Conservation (phyloP, 2,113 vertebrate genomes). For the Poeciliopsis retropinna region DNA sequence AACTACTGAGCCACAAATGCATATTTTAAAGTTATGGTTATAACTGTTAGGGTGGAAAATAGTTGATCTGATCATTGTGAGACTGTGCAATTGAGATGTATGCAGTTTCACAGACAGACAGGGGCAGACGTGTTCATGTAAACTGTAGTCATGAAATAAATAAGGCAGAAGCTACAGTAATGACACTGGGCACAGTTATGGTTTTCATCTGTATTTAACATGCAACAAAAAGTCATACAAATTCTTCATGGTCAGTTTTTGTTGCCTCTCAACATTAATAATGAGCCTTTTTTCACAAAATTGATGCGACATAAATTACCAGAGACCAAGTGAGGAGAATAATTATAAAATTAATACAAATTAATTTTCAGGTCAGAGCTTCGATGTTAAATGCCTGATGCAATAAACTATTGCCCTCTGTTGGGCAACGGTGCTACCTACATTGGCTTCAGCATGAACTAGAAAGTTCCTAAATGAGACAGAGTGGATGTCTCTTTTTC, state of each 20-base stretch:
- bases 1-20: constrained; percentile 32
- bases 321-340: constrained; percentile 16
- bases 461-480: constrained; percentile 45
- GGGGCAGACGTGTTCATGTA: constrained; percentile 5
- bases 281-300: constrained; percentile 13
- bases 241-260: constrained; percentile 35
- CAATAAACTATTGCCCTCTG: constrained; percentile 85
- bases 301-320: constrained; percentile 19
- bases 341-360: constrained; percentile 36
- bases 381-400: constrained; percentile 58
- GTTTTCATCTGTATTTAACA: constrained; percentile 22
- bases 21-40: constrained; percentile 14
- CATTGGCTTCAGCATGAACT: constrained; percentile 55
- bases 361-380: constrained; percentile 47
- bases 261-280: constrained; percentile 26
- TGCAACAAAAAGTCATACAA: not conserved
- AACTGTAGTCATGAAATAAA: constrained; percentile 12
- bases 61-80: constrained; percentile 15
- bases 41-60: constrained; percentile 23
- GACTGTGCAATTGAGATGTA: not conserved
- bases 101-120: not conserved
- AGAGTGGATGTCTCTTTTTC: constrained; percentile 8
- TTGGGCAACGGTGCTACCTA: constrained; percentile 74
- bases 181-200: constrained; percentile 18
- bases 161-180: constrained; percentile 20